These are phyloP conservation scores for Drosophila elegans DNA, from an alignment of 1,140 invertebrate species.

Conservation along the genomic window DNA sequence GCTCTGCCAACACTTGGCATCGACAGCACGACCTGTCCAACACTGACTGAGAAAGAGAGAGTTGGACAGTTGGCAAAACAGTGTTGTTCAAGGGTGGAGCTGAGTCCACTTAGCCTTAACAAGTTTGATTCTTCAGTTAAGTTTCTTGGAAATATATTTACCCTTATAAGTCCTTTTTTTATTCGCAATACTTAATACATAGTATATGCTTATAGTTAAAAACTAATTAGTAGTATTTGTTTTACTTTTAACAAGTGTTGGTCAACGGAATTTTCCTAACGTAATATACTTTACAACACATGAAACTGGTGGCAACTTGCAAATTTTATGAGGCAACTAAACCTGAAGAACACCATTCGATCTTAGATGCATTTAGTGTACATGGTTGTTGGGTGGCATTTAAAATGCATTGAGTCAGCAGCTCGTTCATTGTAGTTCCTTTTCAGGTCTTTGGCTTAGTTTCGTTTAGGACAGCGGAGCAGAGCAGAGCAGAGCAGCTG, in stretches of 20 bases:
- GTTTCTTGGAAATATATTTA: too few relatives aligned
- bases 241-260: background rate
- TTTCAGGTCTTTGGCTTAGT: slow-evolving; percentile 25
- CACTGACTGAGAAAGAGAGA: slow-evolving; percentile 1
- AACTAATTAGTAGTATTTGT: too few relatives aligned
- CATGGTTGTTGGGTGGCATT: slow-evolving; percentile 17
- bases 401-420: slow-evolving; percentile 31
- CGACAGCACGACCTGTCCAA: slow-evolving; percentile 7
- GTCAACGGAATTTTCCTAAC: too few relatives aligned
- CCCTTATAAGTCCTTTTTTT: too few relatives aligned
- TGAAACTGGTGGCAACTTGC: background rate
- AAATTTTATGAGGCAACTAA: slow-evolving; percentile 11
- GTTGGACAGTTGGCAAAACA: background rate
- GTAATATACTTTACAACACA: too few relatives aligned
- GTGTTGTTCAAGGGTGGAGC: slow-evolving; percentile 15
- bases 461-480: slow-evolving; percentile 15
- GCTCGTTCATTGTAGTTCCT: slow-evolving; percentile 28
- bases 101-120: background rate
- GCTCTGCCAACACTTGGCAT: slow-evolving; percentile 13
- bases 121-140: too few relatives aligned
- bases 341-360: background rate
- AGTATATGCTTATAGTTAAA: too few relatives aligned
- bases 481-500: slow-evolving; percentile 21
- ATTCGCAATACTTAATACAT: too few relatives aligned
- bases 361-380: background rate